These are phyloP conservation scores for Hassar affinis DNA, from an alignment of 2,113 vertebrate species.

Conservation along the genomic window DNA sequence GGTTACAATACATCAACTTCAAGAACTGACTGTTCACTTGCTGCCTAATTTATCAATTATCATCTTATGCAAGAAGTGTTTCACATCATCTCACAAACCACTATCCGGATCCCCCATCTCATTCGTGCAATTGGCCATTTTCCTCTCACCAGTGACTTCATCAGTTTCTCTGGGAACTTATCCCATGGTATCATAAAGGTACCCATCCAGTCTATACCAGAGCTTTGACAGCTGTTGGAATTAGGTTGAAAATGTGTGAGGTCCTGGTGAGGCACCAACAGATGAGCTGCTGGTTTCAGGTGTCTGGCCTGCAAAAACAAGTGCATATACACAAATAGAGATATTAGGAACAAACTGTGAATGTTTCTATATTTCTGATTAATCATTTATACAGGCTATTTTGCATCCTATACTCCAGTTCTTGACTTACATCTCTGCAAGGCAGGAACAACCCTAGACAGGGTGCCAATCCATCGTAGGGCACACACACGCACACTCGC, in stretches of 20 bases:
- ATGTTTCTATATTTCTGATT: too few species aligned
- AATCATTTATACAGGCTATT: too few species aligned
- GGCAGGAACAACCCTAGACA: too few species aligned
- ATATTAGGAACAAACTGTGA: too few species aligned
- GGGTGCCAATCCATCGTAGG: too few species aligned
- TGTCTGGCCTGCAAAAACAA: too few species aligned
- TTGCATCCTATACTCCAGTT: too few species aligned
- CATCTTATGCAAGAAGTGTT: conserved; percentile 26
- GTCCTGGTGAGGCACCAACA: conserved; percentile 16
- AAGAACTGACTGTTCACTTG: too few species aligned
- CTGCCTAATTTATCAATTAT: too few species aligned
- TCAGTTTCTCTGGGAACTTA: conserved; percentile 40
- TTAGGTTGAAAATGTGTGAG: conserved; percentile 24
- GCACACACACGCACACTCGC: too few species aligned
- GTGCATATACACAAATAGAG: not conserved
- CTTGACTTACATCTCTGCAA: too few species aligned
- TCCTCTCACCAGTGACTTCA: conserved; percentile 47
- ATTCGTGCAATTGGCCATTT: conserved; percentile 35
- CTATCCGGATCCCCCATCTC: conserved; percentile 49
- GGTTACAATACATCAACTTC: too few species aligned
- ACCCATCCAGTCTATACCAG: not conserved
- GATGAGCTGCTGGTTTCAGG: conserved; percentile 17
- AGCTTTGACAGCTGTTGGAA: conserved; percentile 25
- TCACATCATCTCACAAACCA: conserved; percentile 43
- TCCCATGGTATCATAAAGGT: not conserved